Evolutionary conservation across 1,140 invertebrate genomes (phyloP), one percentile per base, ranked within the genome.

Genomic region (Pollicipes pollicipes): DNA sequence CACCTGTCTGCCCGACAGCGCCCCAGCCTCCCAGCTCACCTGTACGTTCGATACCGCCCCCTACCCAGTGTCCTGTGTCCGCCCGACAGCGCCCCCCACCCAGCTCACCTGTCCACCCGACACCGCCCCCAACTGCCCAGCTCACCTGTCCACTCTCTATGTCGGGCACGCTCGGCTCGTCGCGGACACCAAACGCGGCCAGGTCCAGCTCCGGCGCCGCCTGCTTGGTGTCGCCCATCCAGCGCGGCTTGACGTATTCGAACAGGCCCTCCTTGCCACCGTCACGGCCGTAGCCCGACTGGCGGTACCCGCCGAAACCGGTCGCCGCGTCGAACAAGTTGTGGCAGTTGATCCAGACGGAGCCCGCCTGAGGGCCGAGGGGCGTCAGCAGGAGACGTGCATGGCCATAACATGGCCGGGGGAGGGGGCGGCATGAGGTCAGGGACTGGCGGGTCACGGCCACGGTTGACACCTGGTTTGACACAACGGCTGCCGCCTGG

Each of bases 271-370:
- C 76, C 72, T 74, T 76, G 28, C 80, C 80, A 10, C 79, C 79
- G 72, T 81, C 78, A 69, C 76, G 76, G 58, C 80, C 80, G 68
- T 74, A 75, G 10, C 84, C 84, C 77, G 82, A 83, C 72, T 80
- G 78, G 76, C 82, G 82, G 69, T 79, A 78, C 21, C 82, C 83
- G 35, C 82, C 81, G 77, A 84, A 81, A 13, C 82, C 78, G 31
- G 81, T 76, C 30, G 81, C 80, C 31, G 83, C 80, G 77, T 82
- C 81, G 77, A 83, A 80, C 67, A 82, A 68, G 70, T 84, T 83
- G 76, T 84, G 81, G 70, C 77, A 77, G 77, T 87, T 87, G 31
- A 86, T 78, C 84, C 84, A 87, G 35, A 86, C 79, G 70, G 81
- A 81, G 17, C 81, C 79, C n/a, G 81, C 82, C 77, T 80, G 70